Percentiles rank a stretch among this genome's conserved stretches.
These are phyloP conservation scores for Tapirus indicus DNA, from an alignment of 2,797 vertebrate species.

Conservation along the genomic window DNA sequence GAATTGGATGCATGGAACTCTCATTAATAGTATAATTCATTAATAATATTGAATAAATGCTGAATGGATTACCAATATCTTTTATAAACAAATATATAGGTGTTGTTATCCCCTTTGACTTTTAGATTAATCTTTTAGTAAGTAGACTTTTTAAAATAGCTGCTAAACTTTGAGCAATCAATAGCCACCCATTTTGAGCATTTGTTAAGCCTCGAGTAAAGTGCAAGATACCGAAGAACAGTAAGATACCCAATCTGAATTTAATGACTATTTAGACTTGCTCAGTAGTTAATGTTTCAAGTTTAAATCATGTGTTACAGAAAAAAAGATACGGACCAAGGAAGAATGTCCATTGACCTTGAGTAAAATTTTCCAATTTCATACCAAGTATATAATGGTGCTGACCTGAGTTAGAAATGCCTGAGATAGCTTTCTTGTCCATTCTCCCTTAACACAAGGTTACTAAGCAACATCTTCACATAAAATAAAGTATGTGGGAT, in stretches of 20 bases:
- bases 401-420: slow-evolving; percentile 67
- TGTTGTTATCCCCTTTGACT: background rate
- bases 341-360: slow-evolving; percentile 50
- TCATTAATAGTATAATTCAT: background rate
- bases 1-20: background rate
- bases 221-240: background rate
- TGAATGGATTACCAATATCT: background rate
- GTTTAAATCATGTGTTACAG: slow-evolving; percentile 47
- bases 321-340: slow-evolving; percentile 44
- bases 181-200: background rate
- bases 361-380: slow-evolving; percentile 71
- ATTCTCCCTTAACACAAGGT: slow-evolving; percentile 75
- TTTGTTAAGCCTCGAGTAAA: slow-evolving; percentile 9
- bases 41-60: background rate
- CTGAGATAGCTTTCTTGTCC: slow-evolving; percentile 61
- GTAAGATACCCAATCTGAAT: background rate
- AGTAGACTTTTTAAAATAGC: background rate
- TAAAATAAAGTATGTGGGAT: slow-evolving; percentile 72
- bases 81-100: background rate
- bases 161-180: background rate
- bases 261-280: slow-evolving; percentile 50
- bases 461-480: slow-evolving; percentile 80
- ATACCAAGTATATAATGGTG: slow-evolving; percentile 54
- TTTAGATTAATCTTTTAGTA: background rate
- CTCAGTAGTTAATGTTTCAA: slow-evolving; percentile 1